Base-by-base conservation (phyloP, 2,888 invertebrate genomes). In the Hyppa rectilinea region DNA sequence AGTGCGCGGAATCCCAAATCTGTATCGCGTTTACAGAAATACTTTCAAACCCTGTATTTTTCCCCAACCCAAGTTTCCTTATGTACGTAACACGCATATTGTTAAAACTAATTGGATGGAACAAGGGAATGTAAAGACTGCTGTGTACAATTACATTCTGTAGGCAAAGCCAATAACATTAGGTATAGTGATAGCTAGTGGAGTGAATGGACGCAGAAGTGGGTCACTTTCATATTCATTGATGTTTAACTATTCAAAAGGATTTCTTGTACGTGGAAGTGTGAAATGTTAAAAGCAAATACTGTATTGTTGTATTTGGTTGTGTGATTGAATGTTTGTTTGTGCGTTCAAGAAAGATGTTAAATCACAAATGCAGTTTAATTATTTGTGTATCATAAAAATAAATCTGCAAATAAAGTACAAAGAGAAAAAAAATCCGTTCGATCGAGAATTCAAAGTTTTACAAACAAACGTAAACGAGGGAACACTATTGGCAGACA, bases 161-260 rank as follows among this genome's bases (percentile, higher is more conserved):
- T 58, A 49, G 43, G n/a, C 36, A 52, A 63, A 70, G 47, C 58
- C 62, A 77, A 75, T 75, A 71, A 71, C 63, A 75, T 74, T 72
- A 45, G 29, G 36, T 69, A 61, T 56, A 49, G 56, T 49, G 56
- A 52, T 47, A 26, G 70, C 47, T 56, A 50, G 56, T 45, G 52
- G 29, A 56, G 34, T 40, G 58, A 71, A 76, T 45, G 49, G n/a
- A 49, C 62, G 34, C 26, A 53, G 45, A 75, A 74, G 47, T 75
- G 50, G 75, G 77, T 61, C 74, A 77, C 50, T 75, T 76, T 49
- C 50, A 31, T 71, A 77, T 70, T 75, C 77, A 76, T 75, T 76
- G 75, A 43, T 68, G 68, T 36, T 76, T 47, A 71, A 71, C 58
- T 71, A 75, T 77, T 75, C 75, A 71, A 61, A 62, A 62, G 71